Base-by-base conservation (phyloP, 2,113 vertebrate genomes). In the Lamprologus ornatipinnis region DNA sequence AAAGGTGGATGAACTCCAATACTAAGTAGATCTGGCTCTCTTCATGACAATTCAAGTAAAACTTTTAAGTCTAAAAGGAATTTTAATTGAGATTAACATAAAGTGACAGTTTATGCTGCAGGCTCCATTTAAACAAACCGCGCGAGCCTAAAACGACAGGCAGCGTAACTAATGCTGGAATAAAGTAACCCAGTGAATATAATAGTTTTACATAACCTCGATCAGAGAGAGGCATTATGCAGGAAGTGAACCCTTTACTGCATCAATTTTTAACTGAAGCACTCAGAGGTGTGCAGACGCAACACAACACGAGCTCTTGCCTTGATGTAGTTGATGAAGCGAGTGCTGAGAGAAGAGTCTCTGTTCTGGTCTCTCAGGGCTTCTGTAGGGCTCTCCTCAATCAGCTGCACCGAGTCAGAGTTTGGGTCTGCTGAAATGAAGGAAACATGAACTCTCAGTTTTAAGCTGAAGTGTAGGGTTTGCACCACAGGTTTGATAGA, bases 291-390 rank as follows among this genome's bases (percentile, higher is more conserved):
- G 31, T 23, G 19, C 23, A 15, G 33, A 17, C 7, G 53, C 9
- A 26, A 17, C 12, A 12, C 7, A 19, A 33, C 5, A 3, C 0
- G 17, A 33, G 5, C 68, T 88, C 96, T 96, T 97, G 93, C 98
- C 98, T 98, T 97, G 87, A 97, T 97, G 92, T 97, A 98, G 94
- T 92, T 97, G 92, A 97, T 90, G 81, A 98, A 98, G 85, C 96
- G 96, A 1, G 96, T 81, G 90, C 93, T 97, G 53, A 98, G 97
- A 33, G 92, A 80, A 33, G 97, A 95, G 2, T 96, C 90, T 87
- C 95, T 95, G 86, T 95, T 95, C 53, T 96, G 94, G 23, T 96
- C 95, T 93, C 91, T 96, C 84, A 94, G 94, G 78, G 94, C 95
- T 91, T 97, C 96, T 57, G 97, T 94, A 81, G 95, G 96, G 54